Evolutionary conservation across 2,797 vertebrate genomes (phyloP).

Genomic region (Amblyraja radiata): DNA sequence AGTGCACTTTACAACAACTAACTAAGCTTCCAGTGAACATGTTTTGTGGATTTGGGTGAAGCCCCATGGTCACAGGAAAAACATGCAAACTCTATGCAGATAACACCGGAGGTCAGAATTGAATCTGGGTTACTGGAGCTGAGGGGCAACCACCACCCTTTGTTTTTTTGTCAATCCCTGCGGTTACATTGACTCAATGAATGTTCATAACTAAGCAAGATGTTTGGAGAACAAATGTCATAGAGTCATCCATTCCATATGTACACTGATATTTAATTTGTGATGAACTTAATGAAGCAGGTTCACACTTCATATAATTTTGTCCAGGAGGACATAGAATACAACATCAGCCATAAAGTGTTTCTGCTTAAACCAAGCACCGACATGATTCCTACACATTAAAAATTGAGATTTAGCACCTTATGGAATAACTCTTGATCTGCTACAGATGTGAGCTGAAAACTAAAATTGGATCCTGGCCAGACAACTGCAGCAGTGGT

Average conservation of each 20-base stretch:
- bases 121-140: no score
- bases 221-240: background rate
- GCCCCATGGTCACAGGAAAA: no score
- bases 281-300: background rate
- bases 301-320: background rate
- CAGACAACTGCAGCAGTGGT: background rate
- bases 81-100: no score
- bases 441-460: background rate
- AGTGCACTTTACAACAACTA: no score
- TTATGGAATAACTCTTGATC: background rate
- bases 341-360: background rate
- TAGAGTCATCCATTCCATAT: background rate
- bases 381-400: background rate
- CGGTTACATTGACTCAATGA: background rate
- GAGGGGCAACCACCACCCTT: no score
- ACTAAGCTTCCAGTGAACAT: no score
- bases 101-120: no score
- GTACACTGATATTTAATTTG: background rate
- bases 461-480: background rate
- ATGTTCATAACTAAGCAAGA: background rate
- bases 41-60: no score
- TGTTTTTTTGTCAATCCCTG: background rate
- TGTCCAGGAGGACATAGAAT: background rate
- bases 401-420: background rate
- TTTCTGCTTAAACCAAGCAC: background rate